Evolutionary conservation across 2,888 invertebrate species (phyloP), one percentile per base, ranked within the genome.

Genomic region (Drosophila tanythrix): DNA sequence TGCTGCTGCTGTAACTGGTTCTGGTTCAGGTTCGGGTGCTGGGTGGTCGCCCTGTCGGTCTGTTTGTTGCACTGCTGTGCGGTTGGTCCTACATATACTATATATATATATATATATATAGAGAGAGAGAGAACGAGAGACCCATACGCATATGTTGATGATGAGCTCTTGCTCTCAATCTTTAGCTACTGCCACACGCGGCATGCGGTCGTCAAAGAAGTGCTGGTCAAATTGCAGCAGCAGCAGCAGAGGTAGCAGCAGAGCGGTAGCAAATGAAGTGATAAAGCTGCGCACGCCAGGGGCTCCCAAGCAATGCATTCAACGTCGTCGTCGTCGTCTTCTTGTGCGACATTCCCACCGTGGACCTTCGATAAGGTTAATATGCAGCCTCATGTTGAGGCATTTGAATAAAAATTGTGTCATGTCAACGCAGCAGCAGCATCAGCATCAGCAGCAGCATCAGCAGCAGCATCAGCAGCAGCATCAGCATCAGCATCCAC

Each of bases 401-500:
- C 84, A 88, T 88, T 88, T 88, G 89, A 88, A 88, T 90, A 88
- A 88, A 88, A 88, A 90, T 90, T 88, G 90, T 87, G 87, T 83
- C 86, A 90, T 86, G 76, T 87, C 75, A 79, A 87, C 55, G 62
- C 62, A 40, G 75, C 70, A 70, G 58, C 51, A 25, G 58, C n/a
- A 52, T 27, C 57, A 48, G 62, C 25, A n/a, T 36, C 5, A 6
- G 15, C 15, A 18, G 35, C 33, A 8, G 29, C 8, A 7, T 4
- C 29, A 29, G 0, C 29, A 29, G 60, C 63, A 50, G 65, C 21
- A n/a, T 35, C 2, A 3, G 31, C 8, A 8, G 31, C 31, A 31
- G 33, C 11, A 11, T 2, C 40, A n/a, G 40, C 46, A 46, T 3
- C 56, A 48, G 35, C 74, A 50, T 67, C 58, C 56, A 69, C 62